Evolutionary conservation across 2,888 invertebrate species (phyloP), one percentile per base, ranked within the genome.

Genomic region (Gnatocerus cornutus): DNA sequence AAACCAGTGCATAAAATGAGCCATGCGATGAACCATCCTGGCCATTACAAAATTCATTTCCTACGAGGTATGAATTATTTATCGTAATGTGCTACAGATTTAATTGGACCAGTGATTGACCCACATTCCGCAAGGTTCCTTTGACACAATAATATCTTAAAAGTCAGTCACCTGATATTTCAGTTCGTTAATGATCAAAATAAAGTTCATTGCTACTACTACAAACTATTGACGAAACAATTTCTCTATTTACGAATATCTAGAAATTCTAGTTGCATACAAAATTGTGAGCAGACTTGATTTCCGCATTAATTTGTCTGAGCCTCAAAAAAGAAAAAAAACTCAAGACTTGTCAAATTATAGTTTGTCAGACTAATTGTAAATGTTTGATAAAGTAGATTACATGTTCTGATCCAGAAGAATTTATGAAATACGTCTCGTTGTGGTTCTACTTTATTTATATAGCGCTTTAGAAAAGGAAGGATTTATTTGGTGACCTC

Each of bases 101-200:
- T 69, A 58, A 69, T 69, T 61, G 61, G 61, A 59, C 39, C 55
- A 43, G 29, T 14, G 61, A 39, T 56, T 67, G 67, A 65, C 69
- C 69, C 52, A 64, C 50, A 52, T 69, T 37, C 12, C 37, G 61
- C 56, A 68, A 68, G 55, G 61, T 53, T 63, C 50, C 37, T 50
- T 55, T 46, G 43, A 46, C 46, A 55, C 30, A 53, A 62, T n/a
- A n/a, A n/a, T 52, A 52, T 62, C 27, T 52, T 21, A 50, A 50
- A 64, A 64, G 63, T 64, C 64, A 64, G 45, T 55, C 14, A 64
- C 64, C 63, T 64, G 33, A 55, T 53, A 64, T 64, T 64, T 64
- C 13, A 59, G 9, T 50, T 50, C 13, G 27, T 21, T 21, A 50
- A 48, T 29, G 4, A 30, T 59, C 14, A 43, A 10, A 61, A 52